Conservation (phyloP, 2,113 vertebrate species). For the Meles meles region DNA sequence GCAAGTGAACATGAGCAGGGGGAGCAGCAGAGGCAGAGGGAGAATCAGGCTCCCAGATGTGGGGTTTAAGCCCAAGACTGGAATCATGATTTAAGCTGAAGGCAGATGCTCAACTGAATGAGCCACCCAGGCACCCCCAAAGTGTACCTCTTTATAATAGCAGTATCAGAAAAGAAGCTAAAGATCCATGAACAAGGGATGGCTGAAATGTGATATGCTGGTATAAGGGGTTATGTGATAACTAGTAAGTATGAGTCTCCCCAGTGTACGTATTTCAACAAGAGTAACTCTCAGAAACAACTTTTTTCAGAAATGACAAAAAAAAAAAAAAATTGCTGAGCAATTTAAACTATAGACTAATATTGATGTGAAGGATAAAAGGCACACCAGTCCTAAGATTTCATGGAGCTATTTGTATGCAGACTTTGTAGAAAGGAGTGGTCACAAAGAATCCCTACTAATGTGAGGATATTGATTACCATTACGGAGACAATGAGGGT, state of each 20-base stretch:
- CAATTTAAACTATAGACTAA: not conserved
- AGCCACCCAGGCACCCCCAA: not conserved
- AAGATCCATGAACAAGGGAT: not conserved
- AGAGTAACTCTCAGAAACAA: not conserved
- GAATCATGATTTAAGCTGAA: too few relatives aligned
- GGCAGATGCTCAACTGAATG: too few relatives aligned
- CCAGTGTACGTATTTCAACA: not conserved
- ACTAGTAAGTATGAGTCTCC: not conserved
- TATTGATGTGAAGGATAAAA: not conserved
- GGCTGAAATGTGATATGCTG: not conserved
- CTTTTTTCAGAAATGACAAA: not conserved
- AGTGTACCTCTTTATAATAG: not conserved
- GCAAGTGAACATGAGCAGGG: too few relatives aligned
- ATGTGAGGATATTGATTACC: not conserved
- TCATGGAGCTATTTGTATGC: not conserved
- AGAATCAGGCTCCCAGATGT: too few relatives aligned
- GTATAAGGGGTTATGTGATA: not conserved
- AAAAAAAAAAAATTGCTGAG: not conserved
- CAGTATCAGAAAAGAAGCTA: not conserved
- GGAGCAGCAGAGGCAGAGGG: too few relatives aligned
- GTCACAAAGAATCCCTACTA: not conserved
- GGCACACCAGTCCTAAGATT: not conserved
- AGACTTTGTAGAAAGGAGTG: not conserved
- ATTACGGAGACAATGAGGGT: not conserved
- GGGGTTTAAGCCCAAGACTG: too few relatives aligned